A percentile compares a stretch with the other conserved stretches of the same genome.
These are phyloP conservation scores for Tragulus kanchil DNA, from an alignment of 2,113 vertebrate genomes.

Conservation along the genomic window DNA sequence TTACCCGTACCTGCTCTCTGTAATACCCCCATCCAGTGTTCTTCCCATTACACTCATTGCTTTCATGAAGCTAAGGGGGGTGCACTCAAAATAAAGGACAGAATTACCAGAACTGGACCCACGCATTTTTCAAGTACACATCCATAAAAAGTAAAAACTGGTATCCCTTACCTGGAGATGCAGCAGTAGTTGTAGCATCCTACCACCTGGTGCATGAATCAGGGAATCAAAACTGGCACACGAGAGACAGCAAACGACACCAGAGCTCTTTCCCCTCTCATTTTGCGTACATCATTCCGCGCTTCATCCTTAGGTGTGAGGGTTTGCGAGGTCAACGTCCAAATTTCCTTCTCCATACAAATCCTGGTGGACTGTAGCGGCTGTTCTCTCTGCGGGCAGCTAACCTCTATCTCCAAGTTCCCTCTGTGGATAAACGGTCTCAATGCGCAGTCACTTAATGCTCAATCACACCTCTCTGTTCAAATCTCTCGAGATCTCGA, in stretches of 20 bases:
- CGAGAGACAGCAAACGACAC: rapidly evolving
- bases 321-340: background rate
- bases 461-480: background rate
- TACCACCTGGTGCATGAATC: background rate
- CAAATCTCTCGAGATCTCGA: background rate
- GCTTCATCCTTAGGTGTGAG: background rate
- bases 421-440: background rate
- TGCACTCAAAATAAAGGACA: background rate
- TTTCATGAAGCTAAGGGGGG: background rate
- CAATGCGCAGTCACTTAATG: background rate
- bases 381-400: background rate
- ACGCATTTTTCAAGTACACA: background rate
- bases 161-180: background rate
- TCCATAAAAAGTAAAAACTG: rapidly evolving
- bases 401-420: background rate
- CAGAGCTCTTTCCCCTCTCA: background rate
- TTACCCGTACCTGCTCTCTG: rapidly evolving
- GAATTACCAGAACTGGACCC: background rate
- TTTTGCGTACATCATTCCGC: rapidly evolving
- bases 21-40: rapidly evolving
- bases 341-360: background rate
- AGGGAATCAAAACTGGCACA: rapidly evolving
- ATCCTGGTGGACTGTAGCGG: background rate
- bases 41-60: background rate
- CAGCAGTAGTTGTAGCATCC: background rate